These are phyloP conservation scores for Eueremaeus valkanovi DNA, from an alignment of 2,888 invertebrate species.

Conservation along the genomic window DNA sequence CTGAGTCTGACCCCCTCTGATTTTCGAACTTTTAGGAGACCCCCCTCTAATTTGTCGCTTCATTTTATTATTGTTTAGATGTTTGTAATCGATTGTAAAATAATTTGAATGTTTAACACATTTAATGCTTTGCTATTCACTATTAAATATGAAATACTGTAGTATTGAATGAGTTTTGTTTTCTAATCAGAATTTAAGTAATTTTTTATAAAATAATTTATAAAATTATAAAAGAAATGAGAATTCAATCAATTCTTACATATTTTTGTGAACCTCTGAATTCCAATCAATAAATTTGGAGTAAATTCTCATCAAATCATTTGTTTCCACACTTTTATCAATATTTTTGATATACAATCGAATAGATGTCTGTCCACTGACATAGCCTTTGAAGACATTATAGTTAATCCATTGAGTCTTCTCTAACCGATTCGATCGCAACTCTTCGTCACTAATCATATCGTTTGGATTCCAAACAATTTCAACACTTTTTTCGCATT, in stretches of 20 bases:
- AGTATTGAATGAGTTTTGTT: no score
- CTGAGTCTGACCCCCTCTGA: no score
- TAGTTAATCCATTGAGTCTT: conserved; percentile 61
- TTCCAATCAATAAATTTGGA: conserved; percentile 37
- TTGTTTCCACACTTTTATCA: conserved; percentile 69
- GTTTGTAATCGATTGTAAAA: no score
- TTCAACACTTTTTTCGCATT: not conserved
- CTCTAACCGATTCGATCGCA: conserved; percentile 46
- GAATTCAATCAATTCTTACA: conserved; percentile 23
- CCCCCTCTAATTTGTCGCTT: no score
- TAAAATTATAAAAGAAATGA: no score
- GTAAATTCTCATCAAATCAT: conserved; percentile 48
- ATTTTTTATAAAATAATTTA: no score
- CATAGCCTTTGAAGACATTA: conserved; percentile 80
- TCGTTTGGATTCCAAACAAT: not conserved
- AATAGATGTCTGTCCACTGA: conserved; percentile 71
- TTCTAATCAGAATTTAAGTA: no score
- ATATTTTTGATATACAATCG: conserved; percentile 90
- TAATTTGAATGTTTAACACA: no score
- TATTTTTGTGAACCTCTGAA: conserved; percentile 45
- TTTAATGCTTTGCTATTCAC: no score
- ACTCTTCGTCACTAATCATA: conserved; percentile 28
- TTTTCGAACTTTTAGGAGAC: no score
- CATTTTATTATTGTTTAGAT: no score
- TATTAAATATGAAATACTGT: no score